These are phyloP conservation scores for Aspiorhynchus laticeps DNA, from an alignment of 2,113 vertebrate genomes.

Conservation along the genomic window DNA sequence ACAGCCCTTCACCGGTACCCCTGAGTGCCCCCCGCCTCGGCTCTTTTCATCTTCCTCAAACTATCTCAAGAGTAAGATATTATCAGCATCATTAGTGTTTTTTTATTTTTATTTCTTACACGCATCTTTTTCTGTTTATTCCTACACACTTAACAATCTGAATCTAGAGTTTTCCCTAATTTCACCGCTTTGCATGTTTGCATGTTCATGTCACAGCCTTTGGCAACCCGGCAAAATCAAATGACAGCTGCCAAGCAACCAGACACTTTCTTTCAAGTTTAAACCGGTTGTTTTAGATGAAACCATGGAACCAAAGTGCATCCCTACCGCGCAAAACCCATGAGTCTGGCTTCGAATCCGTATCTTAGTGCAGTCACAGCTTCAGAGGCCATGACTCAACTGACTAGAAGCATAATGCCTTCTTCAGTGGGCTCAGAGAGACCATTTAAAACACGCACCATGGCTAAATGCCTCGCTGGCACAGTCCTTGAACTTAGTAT, in stretches of 20 bases:
- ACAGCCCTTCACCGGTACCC: constrained; percentile 48
- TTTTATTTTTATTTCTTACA: constrained; percentile 38
- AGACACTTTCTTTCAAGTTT: neutral
- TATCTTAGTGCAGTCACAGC: neutral
- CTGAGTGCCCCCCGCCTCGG: constrained; percentile 18
- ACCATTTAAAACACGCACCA: constrained; percentile 34
- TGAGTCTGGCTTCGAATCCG: neutral
- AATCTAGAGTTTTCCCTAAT: neutral
- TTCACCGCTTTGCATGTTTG: neutral
- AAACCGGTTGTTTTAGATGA: neutral
- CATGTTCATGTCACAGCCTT: neutral
- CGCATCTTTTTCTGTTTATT: neutral
- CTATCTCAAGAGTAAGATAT: constrained; percentile 34
- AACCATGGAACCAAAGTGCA: neutral
- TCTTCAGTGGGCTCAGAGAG: constrained; percentile 20
- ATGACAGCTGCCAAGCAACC: constrained; percentile 6
- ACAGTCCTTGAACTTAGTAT: constrained; percentile 39
- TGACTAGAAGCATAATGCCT: constrained; percentile 22
- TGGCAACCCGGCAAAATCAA: neutral
- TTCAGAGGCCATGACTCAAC: constrained; percentile 26
- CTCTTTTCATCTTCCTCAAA: constrained; percentile 36
- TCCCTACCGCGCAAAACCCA: neutral
- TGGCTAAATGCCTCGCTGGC: constrained; percentile 21
- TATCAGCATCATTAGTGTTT: constrained; percentile 54
- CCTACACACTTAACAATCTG: neutral